phyloP scores from a whole-genome alignment of 2,113 vertebrate species.

The Notarius lentiginosus region DNA sequence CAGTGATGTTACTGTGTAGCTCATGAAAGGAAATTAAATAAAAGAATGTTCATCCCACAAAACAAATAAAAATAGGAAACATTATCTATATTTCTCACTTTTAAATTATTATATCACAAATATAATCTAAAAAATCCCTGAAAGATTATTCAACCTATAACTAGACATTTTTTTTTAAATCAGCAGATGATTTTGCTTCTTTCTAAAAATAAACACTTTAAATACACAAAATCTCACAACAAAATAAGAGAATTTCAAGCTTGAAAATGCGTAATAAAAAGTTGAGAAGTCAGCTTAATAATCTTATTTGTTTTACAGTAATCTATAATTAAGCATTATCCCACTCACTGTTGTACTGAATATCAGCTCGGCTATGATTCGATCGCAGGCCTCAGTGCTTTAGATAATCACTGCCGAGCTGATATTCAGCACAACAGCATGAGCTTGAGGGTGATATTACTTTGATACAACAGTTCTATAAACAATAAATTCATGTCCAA shows the following conservation, averaged over 20 bases:
- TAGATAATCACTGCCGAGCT: too few species aligned
- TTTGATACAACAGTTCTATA: too few species aligned
- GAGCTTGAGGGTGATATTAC: too few species aligned
- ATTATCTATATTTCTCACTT: not conserved
- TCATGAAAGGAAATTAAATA: not conserved
- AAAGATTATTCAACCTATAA: not conserved
- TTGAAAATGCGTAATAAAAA: not conserved
- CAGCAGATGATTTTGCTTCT: not conserved
- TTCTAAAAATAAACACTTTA: not conserved
- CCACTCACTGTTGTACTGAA: too few species aligned
- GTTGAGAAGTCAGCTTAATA: not conserved
- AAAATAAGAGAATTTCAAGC: not conserved
- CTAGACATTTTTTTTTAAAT: not conserved
- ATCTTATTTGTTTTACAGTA: not conserved
- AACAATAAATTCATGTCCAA: too few species aligned
- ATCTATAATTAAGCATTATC: not conserved
- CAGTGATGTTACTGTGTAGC: not conserved
- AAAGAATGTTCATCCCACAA: not conserved
- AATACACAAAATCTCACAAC: not conserved
- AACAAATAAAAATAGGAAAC: not conserved
- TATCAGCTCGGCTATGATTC: too few species aligned
- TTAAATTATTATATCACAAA: not conserved
- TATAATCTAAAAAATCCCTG: not conserved
- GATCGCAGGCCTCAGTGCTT: too few species aligned
- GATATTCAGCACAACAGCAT: too few species aligned